Base-by-base conservation (phyloP, 2,797 vertebrate species). In the Sardinella longiceps region DNA sequence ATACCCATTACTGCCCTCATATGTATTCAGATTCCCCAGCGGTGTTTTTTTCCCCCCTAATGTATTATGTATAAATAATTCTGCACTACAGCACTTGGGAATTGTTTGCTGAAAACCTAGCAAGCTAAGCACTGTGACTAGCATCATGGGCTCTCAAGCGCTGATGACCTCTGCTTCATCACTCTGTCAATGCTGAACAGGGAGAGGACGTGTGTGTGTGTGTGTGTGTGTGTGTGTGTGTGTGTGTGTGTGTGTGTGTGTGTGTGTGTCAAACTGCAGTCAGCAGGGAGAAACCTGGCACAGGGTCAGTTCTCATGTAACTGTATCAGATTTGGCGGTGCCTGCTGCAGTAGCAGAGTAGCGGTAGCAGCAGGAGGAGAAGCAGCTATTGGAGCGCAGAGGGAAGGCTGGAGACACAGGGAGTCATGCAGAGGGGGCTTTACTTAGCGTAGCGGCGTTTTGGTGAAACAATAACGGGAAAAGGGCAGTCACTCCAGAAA, bases 191-290 rank as follows among this genome's bases (percentile, higher is more conserved):
- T 77, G 70, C 70, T 77, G 39, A 37, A 43, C 28, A 15, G 33
- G 33, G 33, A 77, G 37, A 20, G 70, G 11, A 48, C 14, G 45
- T 66, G 60, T 83, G 60, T 83, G 33, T 23, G 33, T 80, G 33
- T 46, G 33, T 39, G 18, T 46, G 81, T 33, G 15, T 82, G 81
- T 30, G 48, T 81, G 46, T 53, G 46, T 81, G 81, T 82, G 53
- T 46, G 56, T 60, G 82, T 25, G 53, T 82, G 33, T 43, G 30
- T 56, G n/a, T 50, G 28, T 25, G n/a, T 23, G 33, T 43, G 28
- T 60, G 51, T 82, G 0, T 23, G 14, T 11, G 2, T 82, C 53
- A 43, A 89, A 70, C 88, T 23, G 33, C 15, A 85, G 6, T 86
- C 51, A 56, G 81, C 30, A 50, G 10, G 48, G 12, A 14, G 46